Conservation (phyloP, 1,140 invertebrate species). For the Heliconius hermathena region DNA sequence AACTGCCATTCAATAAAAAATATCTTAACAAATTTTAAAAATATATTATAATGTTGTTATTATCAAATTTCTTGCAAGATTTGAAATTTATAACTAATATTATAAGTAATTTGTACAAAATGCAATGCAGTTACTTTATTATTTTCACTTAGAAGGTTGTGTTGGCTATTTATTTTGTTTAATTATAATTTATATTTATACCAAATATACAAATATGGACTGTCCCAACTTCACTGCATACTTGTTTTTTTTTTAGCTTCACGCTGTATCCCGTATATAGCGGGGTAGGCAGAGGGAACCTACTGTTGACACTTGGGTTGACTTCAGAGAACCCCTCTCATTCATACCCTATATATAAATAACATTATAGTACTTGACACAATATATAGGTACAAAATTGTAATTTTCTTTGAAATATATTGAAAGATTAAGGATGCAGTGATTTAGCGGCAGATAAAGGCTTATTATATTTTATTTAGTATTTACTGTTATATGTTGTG, state of each 20-base stretch:
- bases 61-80: not conserved
- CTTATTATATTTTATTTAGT: slow-evolving; percentile 28
- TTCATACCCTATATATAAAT: too few relatives aligned
- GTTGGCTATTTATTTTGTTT: slow-evolving; percentile 79
- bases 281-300: too few relatives aligned
- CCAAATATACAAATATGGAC: slow-evolving; percentile 59
- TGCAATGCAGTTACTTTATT: slow-evolving; percentile 54
- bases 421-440: slow-evolving; percentile 36
- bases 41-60: not conserved
- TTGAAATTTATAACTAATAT: not conserved
- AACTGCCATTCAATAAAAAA: not conserved
- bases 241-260: slow-evolving; percentile 14
- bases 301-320: too few relatives aligned
- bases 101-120: slow-evolving; percentile 35
- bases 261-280: too few relatives aligned
- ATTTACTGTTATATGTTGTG: slow-evolving; percentile 34
- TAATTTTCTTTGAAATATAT: slow-evolving; percentile 32
- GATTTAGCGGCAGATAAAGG: slow-evolving; percentile 35
- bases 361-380: too few relatives aligned
- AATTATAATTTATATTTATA: slow-evolving; percentile 75
- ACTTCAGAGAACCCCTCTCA: too few relatives aligned
- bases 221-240: slow-evolving; percentile 43
- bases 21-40: not conserved
- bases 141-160: slow-evolving; percentile 66
- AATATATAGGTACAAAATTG: slow-evolving; percentile 28